A percentile compares a stretch with the other conserved stretches of the same genome.
Evolutionary conservation across 2,113 vertebrate species (phyloP).

Genomic region (Tympanuchus pallidicinctus): DNA sequence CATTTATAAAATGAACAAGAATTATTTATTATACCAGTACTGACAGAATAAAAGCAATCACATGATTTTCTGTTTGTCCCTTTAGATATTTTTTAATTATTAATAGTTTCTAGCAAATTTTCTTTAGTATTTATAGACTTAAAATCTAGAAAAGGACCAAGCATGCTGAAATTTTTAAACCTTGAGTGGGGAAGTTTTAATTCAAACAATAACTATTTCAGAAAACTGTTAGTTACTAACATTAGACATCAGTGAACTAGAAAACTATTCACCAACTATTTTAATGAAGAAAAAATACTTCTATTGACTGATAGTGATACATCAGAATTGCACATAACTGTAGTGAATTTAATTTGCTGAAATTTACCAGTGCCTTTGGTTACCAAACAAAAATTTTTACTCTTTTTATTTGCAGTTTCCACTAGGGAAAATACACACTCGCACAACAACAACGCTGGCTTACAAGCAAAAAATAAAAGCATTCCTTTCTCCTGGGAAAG

Average conservation of each 20-base stretch:
- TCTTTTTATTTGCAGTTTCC: neutral
- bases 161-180: neutral
- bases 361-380: neutral
- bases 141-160: neutral
- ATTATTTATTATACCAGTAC: neutral
- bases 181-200: neutral
- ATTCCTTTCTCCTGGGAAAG: neutral
- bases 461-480: fast-evolving
- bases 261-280: neutral
- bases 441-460: neutral
- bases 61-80: neutral
- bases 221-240: neutral
- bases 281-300: neutral
- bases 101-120: neutral
- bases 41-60: neutral
- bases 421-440: fast-evolving
- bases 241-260: neutral
- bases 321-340: neutral
- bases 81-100: neutral
- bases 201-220: neutral
- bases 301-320: fast-evolving
- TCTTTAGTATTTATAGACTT: neutral
- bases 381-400: neutral
- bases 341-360: neutral
- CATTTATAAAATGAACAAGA: neutral